Conservation (phyloP, 2,113 vertebrate species). For the Otus sunia region DNA sequence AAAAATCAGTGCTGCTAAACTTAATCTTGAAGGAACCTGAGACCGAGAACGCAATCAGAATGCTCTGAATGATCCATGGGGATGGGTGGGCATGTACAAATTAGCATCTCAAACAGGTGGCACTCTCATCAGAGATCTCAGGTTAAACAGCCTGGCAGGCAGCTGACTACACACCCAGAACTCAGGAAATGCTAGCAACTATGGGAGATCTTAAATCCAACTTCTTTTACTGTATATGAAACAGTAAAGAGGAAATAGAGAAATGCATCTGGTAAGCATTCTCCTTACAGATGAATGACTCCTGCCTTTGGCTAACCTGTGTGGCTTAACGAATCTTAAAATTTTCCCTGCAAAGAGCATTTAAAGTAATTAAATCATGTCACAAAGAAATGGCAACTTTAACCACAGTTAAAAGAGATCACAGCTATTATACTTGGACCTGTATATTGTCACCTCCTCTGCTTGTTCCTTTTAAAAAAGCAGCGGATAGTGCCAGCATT, state of each 20-base stretch:
- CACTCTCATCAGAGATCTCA: neutral
- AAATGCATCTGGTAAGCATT: neutral
- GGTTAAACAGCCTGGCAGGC: neutral
- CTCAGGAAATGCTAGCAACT: neutral
- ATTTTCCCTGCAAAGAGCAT: neutral
- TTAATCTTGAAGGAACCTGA: neutral
- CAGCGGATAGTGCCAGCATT: fast-evolving
- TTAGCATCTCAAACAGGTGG: neutral
- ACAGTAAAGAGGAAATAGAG: neutral
- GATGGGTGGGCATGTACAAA: neutral
- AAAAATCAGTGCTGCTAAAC: neutral
- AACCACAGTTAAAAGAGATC: neutral
- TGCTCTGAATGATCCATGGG: neutral
- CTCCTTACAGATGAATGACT: neutral
- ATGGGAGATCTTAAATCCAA: neutral
- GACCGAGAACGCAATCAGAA: neutral
- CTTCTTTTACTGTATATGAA: neutral
- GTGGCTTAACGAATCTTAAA: neutral
- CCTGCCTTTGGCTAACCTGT: neutral
- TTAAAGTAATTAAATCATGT: neutral
- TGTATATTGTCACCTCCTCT: neutral
- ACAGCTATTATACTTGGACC: too few relatives aligned
- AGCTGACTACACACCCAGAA: neutral
- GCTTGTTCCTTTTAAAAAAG: neutral
- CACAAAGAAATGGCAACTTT: neutral